Evolutionary conservation across 2,888 invertebrate species (phyloP).

Genomic region (Corbicula japonica): DNA sequence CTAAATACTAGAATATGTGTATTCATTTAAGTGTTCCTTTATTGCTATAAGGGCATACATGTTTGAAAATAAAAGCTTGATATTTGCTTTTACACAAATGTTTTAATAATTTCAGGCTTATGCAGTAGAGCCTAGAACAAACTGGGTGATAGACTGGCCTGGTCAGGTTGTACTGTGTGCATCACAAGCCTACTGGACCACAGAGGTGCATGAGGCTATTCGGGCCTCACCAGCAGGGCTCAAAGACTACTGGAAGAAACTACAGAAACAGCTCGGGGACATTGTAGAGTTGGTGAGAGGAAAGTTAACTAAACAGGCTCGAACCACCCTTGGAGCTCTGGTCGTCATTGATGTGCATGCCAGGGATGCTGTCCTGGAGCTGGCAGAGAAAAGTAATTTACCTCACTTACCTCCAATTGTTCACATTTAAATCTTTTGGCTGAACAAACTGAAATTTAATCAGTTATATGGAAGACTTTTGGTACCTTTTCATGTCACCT

Average conservation of each 20-base stretch:
- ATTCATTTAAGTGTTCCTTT: neutral
- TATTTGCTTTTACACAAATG: neutral
- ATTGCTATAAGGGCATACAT: neutral
- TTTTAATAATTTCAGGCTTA: conserved; percentile 80
- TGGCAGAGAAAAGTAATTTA: conserved; percentile 84
- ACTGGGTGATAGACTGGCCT: conserved; percentile 97
- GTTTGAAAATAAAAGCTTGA: neutral
- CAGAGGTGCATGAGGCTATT: conserved; percentile 92
- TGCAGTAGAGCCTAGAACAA: conserved; percentile 87
- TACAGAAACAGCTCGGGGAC: conserved; percentile 90
- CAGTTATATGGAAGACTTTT: too few relatives aligned
- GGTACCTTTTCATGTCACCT: too few relatives aligned
- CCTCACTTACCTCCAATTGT: neutral
- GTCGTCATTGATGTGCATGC: conserved; percentile 98
- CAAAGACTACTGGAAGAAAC: conserved; percentile 88
- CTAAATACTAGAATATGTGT: neutral
- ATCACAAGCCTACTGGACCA: conserved; percentile 94
- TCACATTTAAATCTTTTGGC: too few relatives aligned
- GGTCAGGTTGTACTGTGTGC: conserved; percentile 95
- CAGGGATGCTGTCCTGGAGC: conserved; percentile 92
- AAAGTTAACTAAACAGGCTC: conserved; percentile 93
- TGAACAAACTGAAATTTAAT: too few relatives aligned
- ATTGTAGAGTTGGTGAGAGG: conserved; percentile 93
- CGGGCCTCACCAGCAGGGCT: conserved; percentile 89
- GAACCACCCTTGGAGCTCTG: conserved; percentile 95